These are phyloP conservation scores for Delia radicum DNA, from an alignment of 1,140 invertebrate species.

Conservation along the genomic window DNA sequence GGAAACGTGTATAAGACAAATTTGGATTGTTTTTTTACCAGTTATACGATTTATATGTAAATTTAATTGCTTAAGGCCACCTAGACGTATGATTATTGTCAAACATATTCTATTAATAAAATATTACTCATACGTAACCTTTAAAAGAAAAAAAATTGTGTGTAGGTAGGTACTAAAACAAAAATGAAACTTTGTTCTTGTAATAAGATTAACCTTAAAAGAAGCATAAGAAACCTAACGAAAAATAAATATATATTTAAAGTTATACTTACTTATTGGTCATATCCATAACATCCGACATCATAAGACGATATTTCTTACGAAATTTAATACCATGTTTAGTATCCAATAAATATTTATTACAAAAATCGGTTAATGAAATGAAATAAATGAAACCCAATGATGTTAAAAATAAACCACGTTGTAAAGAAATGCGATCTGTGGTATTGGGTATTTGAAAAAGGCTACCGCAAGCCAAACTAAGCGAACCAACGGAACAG, in stretches of 20 bases:
- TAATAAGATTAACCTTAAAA: background rate
- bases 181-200: too few species aligned
- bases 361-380: slow-evolving; percentile 63
- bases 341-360: slow-evolving; percentile 62
- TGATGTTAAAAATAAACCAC: slow-evolving; percentile 61
- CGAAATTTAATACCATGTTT: slow-evolving; percentile 59
- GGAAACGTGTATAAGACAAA: background rate
- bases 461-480: slow-evolving; percentile 52
- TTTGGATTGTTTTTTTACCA: background rate
- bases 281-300: slow-evolving; percentile 67
- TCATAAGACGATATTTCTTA: slow-evolving; percentile 63
- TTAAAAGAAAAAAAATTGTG: background rate
- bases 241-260: background rate
- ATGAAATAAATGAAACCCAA: slow-evolving; percentile 67
- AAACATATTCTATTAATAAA: background rate
- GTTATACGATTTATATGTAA: too few species aligned
- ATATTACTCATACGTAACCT: background rate
- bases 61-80: background rate
- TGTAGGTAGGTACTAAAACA: too few species aligned
- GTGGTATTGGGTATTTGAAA: slow-evolving; percentile 50
- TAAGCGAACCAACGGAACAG: slow-evolving; percentile 52
- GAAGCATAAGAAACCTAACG: background rate
- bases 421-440: slow-evolving; percentile 60
- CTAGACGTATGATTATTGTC: background rate
- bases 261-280: slow-evolving; percentile 69